phyloP scores from a whole-genome alignment of 2,113 vertebrate species.

The Apaloderma vittatum region DNA sequence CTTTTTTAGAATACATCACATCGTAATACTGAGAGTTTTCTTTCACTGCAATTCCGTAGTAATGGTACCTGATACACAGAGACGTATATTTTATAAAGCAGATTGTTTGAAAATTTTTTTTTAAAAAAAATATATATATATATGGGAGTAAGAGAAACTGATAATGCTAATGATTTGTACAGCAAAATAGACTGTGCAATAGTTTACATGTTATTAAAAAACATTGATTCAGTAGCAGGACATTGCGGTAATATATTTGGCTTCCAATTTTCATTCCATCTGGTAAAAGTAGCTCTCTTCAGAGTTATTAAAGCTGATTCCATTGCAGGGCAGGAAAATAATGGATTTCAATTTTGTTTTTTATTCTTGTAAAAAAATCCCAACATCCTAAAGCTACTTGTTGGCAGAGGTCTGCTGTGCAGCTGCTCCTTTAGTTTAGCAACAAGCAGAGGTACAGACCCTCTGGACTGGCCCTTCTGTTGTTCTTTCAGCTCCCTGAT shows the following conservation, averaged over 20 bases:
- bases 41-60: constrained; percentile 98
- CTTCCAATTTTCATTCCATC: constrained; percentile 39
- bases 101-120: neutral
- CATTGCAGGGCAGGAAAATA: constrained; percentile 27
- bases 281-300: constrained; percentile 64
- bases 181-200: neutral
- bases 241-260: neutral
- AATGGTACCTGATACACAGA: constrained; percentile 91
- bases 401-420: constrained; percentile 5
- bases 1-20: constrained; percentile 99
- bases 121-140: neutral
- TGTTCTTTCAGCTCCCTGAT: neutral
- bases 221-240: constrained; percentile 1
- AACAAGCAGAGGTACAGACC: neutral
- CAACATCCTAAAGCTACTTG: neutral
- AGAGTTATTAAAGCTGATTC: constrained; percentile 42
- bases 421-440: constrained; percentile 9
- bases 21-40: constrained; percentile 98
- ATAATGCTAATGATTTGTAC: neutral
- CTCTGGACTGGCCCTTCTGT: neutral
- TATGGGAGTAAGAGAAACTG: neutral
- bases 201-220: neutral
- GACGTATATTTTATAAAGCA: constrained; percentile 14
- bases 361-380: neutral
- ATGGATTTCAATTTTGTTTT: neutral